Percentiles rank a stretch among this genome's conserved stretches.
Evolutionary conservation across 2,797 vertebrate species (phyloP).

Genomic region (Sebastolobus altivelis): DNA sequence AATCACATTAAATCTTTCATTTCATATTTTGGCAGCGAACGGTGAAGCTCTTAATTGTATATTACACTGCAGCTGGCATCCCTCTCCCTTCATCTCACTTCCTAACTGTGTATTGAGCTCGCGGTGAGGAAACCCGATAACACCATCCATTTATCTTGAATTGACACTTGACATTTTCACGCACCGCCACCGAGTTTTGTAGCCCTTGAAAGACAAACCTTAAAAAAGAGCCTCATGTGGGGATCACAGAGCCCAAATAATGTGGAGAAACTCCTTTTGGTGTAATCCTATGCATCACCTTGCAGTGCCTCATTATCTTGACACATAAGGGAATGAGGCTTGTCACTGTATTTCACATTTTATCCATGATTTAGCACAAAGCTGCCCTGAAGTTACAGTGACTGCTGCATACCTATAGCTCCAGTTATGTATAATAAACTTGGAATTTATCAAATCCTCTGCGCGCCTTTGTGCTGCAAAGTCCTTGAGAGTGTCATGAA

Average conservation of each 20-base stretch:
- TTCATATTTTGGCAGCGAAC: slow-evolving; percentile 68
- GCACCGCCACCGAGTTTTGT: slow-evolving; percentile 27
- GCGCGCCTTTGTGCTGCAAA: slow-evolving; percentile 18
- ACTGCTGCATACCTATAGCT: slow-evolving; percentile 42
- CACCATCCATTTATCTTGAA: slow-evolving; percentile 55
- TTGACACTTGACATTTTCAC: slow-evolving; percentile 68
- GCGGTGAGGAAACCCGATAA: slow-evolving; percentile 15
- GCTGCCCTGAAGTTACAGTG: slow-evolving; percentile 50
- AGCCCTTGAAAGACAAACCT: slow-evolving; percentile 57
- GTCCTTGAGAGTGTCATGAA: slow-evolving; percentile 45
- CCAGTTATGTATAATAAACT: slow-evolving; percentile 45
- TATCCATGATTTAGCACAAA: slow-evolving; percentile 61
- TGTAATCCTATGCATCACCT: slow-evolving; percentile 63
- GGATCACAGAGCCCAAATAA: slow-evolving; percentile 22
- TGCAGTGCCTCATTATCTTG: slow-evolving; percentile 59
- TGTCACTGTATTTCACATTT: slow-evolving; percentile 60
- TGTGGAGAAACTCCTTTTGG: slow-evolving; percentile 12
- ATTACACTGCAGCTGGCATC: slow-evolving; percentile 72
- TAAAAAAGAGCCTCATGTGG: background rate
- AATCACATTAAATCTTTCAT: slow-evolving; percentile 69
- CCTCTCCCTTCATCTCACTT: slow-evolving; percentile 39
- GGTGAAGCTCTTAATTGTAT: slow-evolving; percentile 70
- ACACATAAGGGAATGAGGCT: slow-evolving; percentile 53
- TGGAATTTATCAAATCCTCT: slow-evolving; percentile 46
- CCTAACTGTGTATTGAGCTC: slow-evolving; percentile 38